A percentile compares a stretch with the other conserved stretches of the same genome.
Evolutionary conservation across 2,888 invertebrate genomes (phyloP).

Genomic region (Drosophila borborema): DNA sequence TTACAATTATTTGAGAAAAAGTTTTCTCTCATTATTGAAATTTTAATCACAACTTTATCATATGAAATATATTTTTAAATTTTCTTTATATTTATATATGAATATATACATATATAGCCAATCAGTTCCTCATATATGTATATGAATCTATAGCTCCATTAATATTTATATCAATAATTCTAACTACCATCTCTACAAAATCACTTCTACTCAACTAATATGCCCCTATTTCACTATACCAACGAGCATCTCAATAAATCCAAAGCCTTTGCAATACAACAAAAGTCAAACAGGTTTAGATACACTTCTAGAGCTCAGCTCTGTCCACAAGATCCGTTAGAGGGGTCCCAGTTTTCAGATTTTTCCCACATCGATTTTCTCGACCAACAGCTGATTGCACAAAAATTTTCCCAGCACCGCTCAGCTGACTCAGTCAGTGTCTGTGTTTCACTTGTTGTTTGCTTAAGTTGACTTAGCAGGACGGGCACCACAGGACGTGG

Average conservation of each 20-base stretch:
- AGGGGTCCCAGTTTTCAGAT: conserved; percentile 45
- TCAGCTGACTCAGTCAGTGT: conserved; percentile 51
- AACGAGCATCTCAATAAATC: conserved; percentile 13
- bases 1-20: no score
- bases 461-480: conserved; percentile 63
- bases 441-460: conserved; percentile 70
- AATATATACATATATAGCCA: no score
- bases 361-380: conserved; percentile 66
- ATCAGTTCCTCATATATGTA: no score
- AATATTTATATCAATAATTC: background rate
- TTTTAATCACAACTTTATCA: no score
- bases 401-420: conserved; percentile 74
- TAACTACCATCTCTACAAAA: background rate
- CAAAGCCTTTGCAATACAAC: conserved; percentile 51
- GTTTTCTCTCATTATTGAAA: no score
- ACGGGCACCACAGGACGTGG: conserved; percentile 68
- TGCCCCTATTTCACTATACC: background rate
- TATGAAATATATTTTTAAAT: no score
- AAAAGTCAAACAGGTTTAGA: conserved; percentile 79
- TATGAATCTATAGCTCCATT: background rate
- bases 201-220: background rate
- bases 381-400: conserved; percentile 73
- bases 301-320: conserved; percentile 46
- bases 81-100: no score
- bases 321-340: conserved; percentile 6